Evolutionary conservation across 2,888 invertebrate species (phyloP), one percentile per base, ranked within the genome.

Genomic region (Tillus elongatus): DNA sequence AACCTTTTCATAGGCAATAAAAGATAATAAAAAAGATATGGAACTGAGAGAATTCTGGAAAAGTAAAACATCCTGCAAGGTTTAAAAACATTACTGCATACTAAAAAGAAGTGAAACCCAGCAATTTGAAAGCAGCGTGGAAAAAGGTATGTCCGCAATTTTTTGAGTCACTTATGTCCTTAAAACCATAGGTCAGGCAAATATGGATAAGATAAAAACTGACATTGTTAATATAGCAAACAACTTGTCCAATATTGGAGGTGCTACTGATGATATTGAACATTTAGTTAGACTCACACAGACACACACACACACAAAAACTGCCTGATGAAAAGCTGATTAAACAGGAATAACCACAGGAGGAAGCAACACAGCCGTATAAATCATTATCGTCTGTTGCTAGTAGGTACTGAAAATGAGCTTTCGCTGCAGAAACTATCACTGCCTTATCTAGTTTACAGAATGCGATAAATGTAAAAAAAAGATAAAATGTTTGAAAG

Each of bases 21-120:
- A 29, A 6, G 30, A 6, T 9, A 29, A 8, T 10, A 14, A 32
- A 29, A 29, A 29, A n/a, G 30, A 29, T 32, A 32, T 13, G 15
- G 32, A 15, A 9, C 15, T 32, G 32, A 32, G 32, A 32, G 32
- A 32, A 9, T 32, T 32, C 6, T 32, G 32, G 32, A 32, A 32
- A 32, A 32, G 32, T 32, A 32, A 6, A 32, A 32, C 10, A 15
- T 32, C 13, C 9, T 32, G 32, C 14, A 15, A 29, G 8, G 29
- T 4, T 29, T 4, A 32, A 32, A 32, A 32, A 32, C 6, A 32
- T 32, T 8, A 14, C 32, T 32, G 15, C 32, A 9, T 32, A 11
- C 4, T 13, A 14, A 14, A 14, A 29, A n/a, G 6, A 10, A 11
- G 29, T 29, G 29, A 29, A 8, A 4, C 29, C 10, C 10, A 29